These are phyloP conservation scores for Tanytarsus gracilentus DNA, from an alignment of 2,888 invertebrate species.

Conservation along the genomic window DNA sequence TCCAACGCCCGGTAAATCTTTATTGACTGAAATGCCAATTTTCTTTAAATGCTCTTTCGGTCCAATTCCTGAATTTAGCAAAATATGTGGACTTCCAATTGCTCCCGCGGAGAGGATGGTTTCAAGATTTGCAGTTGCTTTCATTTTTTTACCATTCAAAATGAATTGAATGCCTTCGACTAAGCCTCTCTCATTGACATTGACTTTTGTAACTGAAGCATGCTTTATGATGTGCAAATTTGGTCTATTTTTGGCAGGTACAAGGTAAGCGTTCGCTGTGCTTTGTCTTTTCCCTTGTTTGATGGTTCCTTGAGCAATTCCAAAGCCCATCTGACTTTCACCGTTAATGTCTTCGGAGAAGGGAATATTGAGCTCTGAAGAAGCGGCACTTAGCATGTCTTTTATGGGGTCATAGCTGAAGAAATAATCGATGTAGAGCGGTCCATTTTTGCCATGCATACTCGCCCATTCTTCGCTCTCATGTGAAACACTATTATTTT, in stretches of 20 bases:
- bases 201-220: conserved; percentile 48
- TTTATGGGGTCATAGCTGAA: conserved; percentile 38
- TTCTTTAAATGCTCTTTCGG: conserved; percentile 52
- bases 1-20: conserved; percentile 55
- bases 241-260: conserved; percentile 43
- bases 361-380: conserved; percentile 44
- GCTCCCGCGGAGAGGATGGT: conserved; percentile 71
- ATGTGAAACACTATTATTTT: conserved; percentile 51
- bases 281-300: conserved; percentile 62
- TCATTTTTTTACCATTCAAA: conserved; percentile 46
- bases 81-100: conserved; percentile 67
- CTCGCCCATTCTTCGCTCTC: conserved; percentile 12
- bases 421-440: conserved; percentile 43
- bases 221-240: conserved; percentile 53
- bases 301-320: conserved; percentile 44
- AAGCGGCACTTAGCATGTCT: conserved; percentile 42
- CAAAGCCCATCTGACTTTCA: conserved; percentile 46
- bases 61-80: conserved; percentile 74
- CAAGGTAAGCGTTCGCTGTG: conserved; percentile 62
- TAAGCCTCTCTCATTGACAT: conserved; percentile 44
- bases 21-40: conserved; percentile 49
- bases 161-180: conserved; percentile 44
- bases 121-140: conserved; percentile 51
- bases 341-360: conserved; percentile 40
- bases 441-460: conserved; percentile 44